Percentiles rank a stretch among this genome's conserved stretches.
These are phyloP conservation scores for Indicator indicator DNA, from an alignment of 2,113 vertebrate genomes.

Conservation along the genomic window DNA sequence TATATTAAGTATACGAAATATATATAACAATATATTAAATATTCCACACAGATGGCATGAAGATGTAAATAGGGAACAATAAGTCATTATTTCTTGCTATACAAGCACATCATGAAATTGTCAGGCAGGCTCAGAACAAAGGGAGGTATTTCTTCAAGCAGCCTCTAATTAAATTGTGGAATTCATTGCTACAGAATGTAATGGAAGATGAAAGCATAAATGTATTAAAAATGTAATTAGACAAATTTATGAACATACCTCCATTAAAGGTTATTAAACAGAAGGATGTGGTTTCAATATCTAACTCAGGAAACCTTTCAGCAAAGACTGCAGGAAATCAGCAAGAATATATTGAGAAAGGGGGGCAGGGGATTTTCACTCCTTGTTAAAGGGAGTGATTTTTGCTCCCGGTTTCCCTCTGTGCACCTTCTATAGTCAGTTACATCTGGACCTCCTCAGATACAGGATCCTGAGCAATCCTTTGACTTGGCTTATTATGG, in stretches of 20 bases:
- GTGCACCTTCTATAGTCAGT: not conserved
- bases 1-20: not conserved
- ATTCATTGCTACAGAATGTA: not conserved
- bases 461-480: not conserved
- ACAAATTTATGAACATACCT: constrained; percentile 6
- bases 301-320: not conserved
- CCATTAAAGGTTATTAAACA: not conserved
- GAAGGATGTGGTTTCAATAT: not conserved
- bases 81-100: not conserved
- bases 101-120: not conserved
- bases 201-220: constrained; percentile 23
- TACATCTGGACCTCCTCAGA: not conserved
- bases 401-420: not conserved
- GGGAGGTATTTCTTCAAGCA: not conserved
- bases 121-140: not conserved
- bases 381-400: not conserved
- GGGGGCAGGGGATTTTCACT: not conserved
- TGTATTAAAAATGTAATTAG: constrained; percentile 19
- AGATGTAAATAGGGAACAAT: not conserved
- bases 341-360: not conserved
- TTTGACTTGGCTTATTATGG: not conserved
- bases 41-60: not conserved
- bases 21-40: not conserved
- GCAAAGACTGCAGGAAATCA: not conserved
- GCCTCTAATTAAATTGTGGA: not conserved